Conservation (phyloP, 2,888 invertebrate species). For the Phengaris alcon region DNA sequence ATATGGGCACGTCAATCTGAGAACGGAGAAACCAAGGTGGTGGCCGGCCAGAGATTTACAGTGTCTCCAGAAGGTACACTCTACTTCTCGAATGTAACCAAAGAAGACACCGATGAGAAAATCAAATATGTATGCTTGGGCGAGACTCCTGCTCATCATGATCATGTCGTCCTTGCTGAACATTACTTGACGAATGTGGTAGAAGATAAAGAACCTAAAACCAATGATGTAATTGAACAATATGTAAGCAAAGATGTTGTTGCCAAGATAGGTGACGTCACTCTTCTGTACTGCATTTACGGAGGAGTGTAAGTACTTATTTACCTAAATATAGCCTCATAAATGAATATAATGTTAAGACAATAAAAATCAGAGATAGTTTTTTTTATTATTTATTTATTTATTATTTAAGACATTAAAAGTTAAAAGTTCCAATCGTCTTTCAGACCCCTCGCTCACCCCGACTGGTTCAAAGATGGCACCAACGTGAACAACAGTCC, state of each 20-base stretch:
- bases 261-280: slow-evolving; percentile 51
- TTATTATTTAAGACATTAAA: no score
- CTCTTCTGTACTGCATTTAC: slow-evolving; percentile 64
- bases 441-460: slow-evolving; percentile 57
- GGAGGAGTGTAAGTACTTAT: slow-evolving; percentile 61
- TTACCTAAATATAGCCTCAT: not conserved
- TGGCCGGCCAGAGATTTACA: slow-evolving; percentile 51
- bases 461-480: slow-evolving; percentile 63
- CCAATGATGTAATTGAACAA: slow-evolving; percentile 53
- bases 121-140: slow-evolving; percentile 60
- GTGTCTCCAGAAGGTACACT: slow-evolving; percentile 56
- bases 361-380: not conserved
- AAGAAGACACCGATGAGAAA: slow-evolving; percentile 47
- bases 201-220: slow-evolving; percentile 44
- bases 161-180: slow-evolving; percentile 53
- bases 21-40: slow-evolving; percentile 43
- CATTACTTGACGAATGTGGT: slow-evolving; percentile 52
- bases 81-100: slow-evolving; percentile 58
- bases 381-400: no score
- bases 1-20: slow-evolving; percentile 55
- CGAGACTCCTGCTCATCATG: slow-evolving; percentile 50
- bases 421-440: not conserved
- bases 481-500: slow-evolving; percentile 51
- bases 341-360: no score
- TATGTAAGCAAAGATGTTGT: slow-evolving; percentile 55